Percentiles rank a stretch among this genome's conserved stretches.
phyloP scores from a whole-genome alignment of 2,888 invertebrate genomes.

The Arenicola marina region DNA sequence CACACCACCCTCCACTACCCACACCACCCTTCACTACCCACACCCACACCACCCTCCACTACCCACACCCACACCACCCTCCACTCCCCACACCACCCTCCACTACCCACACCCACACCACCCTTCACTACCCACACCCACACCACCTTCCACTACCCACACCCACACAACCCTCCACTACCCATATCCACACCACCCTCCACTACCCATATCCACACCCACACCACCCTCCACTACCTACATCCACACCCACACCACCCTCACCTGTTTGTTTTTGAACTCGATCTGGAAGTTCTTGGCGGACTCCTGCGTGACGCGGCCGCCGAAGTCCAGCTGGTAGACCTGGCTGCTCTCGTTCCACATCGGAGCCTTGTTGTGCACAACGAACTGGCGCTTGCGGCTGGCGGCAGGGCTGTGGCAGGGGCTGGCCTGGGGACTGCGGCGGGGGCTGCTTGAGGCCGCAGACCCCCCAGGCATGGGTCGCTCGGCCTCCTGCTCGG shows the following conservation, averaged over 20 bases:
- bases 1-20: too few species aligned
- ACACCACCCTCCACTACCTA: too few species aligned
- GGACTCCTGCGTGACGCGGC: slow-evolving; percentile 97
- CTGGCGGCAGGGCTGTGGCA: slow-evolving; percentile 5
- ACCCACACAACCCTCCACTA: too few species aligned
- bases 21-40: too few species aligned
- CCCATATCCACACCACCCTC: too few species aligned
- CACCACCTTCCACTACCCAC: too few species aligned
- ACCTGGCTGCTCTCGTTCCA: slow-evolving; percentile 99
- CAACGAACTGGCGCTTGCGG: slow-evolving; percentile 53
- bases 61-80: too few species aligned
- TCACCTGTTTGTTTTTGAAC: slow-evolving; percentile 91
- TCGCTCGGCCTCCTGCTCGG: neutral
- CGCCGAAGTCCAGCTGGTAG: slow-evolving; percentile 98
- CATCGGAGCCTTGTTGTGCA: slow-evolving; percentile 97
- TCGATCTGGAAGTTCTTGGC: slow-evolving; percentile 99
- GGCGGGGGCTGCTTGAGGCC: neutral
- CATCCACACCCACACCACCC: neutral
- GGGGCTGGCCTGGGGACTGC: slow-evolving; percentile 3
- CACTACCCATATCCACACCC: too few species aligned
- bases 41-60: too few species aligned
- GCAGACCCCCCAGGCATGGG: neutral
- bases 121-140: too few species aligned
- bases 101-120: too few species aligned
- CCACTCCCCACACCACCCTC: too few species aligned